Evolutionary conservation across 2,888 invertebrate genomes (phyloP).

Genomic region (Nomada hirtipes): DNA sequence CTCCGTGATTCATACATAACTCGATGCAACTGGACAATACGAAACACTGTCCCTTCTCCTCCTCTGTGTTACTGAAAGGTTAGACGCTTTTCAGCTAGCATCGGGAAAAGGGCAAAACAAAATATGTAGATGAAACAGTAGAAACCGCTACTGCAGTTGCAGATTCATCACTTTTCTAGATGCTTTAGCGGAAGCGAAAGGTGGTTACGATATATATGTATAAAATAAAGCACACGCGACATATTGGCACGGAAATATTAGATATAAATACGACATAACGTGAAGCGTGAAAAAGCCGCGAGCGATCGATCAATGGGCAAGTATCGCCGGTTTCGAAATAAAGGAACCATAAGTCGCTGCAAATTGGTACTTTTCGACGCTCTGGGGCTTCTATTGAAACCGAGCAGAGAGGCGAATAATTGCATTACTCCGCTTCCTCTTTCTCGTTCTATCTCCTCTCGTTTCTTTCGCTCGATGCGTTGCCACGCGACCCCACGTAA

Average conservation of each 20-base stretch:
- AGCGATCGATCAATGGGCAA: background rate
- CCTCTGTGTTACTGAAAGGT: background rate
- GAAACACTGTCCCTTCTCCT: too few species aligned
- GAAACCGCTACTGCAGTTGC: background rate
- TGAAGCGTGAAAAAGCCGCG: background rate
- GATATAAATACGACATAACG: background rate
- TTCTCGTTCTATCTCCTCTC: constrained; percentile 27
- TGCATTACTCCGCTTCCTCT: constrained; percentile 67
- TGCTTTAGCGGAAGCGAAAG: too few species aligned
- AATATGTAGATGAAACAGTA: background rate
- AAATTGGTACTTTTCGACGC: constrained; percentile 51
- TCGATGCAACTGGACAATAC: too few species aligned
- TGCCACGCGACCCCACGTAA: constrained; percentile 74
- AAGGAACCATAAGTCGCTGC: constrained; percentile 31
- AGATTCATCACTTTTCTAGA: background rate
- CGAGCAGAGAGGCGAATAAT: constrained; percentile 69
- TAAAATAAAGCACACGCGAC: too few species aligned
- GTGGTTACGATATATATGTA: background rate
- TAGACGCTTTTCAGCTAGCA: background rate
- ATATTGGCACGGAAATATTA: too few species aligned
- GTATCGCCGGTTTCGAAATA: constrained; percentile 39
- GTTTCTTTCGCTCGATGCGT: constrained; percentile 29
- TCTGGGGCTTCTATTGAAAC: constrained; percentile 53
- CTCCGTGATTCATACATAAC: too few species aligned
- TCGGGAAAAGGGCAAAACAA: background rate